Percentiles rank a stretch among this genome's conserved stretches.
phyloP scores from a whole-genome alignment of 2,797 vertebrate species.

The Paedocypris micromegethes region DNA sequence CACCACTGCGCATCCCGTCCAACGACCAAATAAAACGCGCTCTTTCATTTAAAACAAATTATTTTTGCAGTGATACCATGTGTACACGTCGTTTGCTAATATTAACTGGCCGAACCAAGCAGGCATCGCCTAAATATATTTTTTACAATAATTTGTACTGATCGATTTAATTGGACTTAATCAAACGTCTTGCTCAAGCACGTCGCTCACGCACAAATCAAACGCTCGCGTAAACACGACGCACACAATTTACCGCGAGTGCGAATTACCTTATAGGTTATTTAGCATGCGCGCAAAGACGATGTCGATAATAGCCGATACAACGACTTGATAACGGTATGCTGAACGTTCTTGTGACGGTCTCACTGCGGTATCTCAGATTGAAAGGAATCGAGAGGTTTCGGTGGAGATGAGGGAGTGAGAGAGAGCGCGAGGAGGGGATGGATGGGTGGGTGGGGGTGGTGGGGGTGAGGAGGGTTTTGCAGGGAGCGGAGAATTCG shows the following conservation, averaged over 20 bases:
- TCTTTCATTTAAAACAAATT: too few species aligned
- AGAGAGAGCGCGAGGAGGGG: slow-evolving; percentile 42
- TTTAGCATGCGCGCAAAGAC: slow-evolving; percentile 16
- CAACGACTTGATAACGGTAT: slow-evolving; percentile 49
- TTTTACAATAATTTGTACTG: too few species aligned
- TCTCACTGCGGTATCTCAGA: slow-evolving; percentile 54
- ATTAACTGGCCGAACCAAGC: background rate
- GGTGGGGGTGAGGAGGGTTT: slow-evolving; percentile 22
- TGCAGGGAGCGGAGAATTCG: slow-evolving; percentile 51
- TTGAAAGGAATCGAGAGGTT: slow-evolving; percentile 53
- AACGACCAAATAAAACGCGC: slow-evolving; percentile 18
- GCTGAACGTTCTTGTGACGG: slow-evolving; percentile 49
- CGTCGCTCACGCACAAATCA: background rate
- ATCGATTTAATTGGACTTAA: slow-evolving; percentile 18
- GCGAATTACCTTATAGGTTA: slow-evolving; percentile 25
- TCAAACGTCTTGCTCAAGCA: background rate
- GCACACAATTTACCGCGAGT: background rate
- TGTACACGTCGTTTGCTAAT: background rate
- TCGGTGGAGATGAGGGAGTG: slow-evolving; percentile 50
- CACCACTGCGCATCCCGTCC: slow-evolving; percentile 40
- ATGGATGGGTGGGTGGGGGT: slow-evolving; percentile 23
- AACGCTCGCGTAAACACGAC: background rate
- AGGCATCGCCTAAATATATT: too few species aligned
- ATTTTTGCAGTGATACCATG: too few species aligned
- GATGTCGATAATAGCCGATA: slow-evolving; percentile 27